Conservation (phyloP, 2,888 invertebrate species). For the Baronia brevicornis region DNA sequence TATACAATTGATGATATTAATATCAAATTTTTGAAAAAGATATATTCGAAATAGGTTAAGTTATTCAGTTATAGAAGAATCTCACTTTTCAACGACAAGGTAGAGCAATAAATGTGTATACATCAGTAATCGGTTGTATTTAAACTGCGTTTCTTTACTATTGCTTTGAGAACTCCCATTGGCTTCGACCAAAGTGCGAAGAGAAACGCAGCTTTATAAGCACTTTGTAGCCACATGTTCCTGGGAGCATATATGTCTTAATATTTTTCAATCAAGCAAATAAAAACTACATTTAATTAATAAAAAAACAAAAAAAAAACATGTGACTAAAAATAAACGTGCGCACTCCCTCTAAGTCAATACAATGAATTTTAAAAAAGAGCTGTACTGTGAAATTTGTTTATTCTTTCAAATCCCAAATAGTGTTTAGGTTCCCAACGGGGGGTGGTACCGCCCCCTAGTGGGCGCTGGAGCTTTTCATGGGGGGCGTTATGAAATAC, state of each 20-base stretch:
- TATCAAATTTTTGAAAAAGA: too few species aligned
- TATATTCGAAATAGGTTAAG: constrained; percentile 9
- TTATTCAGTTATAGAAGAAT: constrained; percentile 2
- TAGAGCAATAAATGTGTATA: constrained; percentile 42
- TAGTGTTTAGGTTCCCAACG: too few species aligned
- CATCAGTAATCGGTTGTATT: constrained; percentile 21
- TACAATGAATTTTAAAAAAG: constrained; percentile 2
- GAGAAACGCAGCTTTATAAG: constrained; percentile 60
- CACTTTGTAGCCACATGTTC: constrained; percentile 72
- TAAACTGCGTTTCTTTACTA: constrained; percentile 56
- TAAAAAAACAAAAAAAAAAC: constrained; percentile 55
- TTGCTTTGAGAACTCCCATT: constrained; percentile 30
- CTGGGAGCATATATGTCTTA: constrained; percentile 41
- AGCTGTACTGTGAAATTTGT: constrained; percentile 15
- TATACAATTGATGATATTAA: too few species aligned
- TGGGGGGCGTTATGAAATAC: too few species aligned
- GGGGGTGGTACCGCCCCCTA: too few species aligned
- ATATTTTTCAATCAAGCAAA: constrained; percentile 19
- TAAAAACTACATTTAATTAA: constrained; percentile 22
- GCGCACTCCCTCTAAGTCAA: constrained; percentile 50
- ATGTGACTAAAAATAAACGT: constrained; percentile 70
- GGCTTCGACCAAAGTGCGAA: constrained; percentile 49
- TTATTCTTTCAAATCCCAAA: constrained; percentile 16
- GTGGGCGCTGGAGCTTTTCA: too few species aligned
- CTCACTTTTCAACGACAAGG: background rate